These are phyloP conservation scores for Neosilurus mollespiculum DNA, from an alignment of 2,797 vertebrate genomes.

Conservation along the genomic window DNA sequence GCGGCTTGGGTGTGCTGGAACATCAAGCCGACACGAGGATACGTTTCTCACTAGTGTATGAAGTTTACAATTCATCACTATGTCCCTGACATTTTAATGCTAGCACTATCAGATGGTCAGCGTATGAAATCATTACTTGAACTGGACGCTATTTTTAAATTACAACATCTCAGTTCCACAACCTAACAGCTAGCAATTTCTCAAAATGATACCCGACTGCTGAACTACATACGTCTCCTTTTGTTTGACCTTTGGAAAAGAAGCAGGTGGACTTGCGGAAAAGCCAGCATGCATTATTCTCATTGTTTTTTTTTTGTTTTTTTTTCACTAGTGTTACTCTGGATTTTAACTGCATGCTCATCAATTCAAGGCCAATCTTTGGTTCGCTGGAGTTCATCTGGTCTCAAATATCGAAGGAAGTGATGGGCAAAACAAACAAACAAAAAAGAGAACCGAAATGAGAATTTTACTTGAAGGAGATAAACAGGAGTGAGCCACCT, in stretches of 20 bases:
- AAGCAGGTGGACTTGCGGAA: constrained; percentile 55
- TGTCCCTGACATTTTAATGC: constrained; percentile 91
- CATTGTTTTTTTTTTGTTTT: constrained; percentile 19
- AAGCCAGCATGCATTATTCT: constrained; percentile 47
- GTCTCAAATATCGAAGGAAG: constrained; percentile 62
- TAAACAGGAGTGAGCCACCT: constrained; percentile 60
- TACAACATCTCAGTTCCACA: constrained; percentile 59
- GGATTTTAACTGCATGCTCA: constrained; percentile 72
- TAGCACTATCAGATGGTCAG: constrained; percentile 75
- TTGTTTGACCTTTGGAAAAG: constrained; percentile 80
- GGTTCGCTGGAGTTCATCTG: constrained; percentile 83
- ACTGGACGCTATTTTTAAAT: constrained; percentile 61
- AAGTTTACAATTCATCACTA: constrained; percentile 82
- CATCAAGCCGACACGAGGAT: constrained; percentile 82
- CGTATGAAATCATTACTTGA: constrained; percentile 65
- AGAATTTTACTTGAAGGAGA: constrained; percentile 27
- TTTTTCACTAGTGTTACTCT: constrained; percentile 62
- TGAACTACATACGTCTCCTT: constrained; percentile 79
- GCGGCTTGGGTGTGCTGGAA: constrained; percentile 85
- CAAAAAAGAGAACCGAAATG: constrained; percentile 46
- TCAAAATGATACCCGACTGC: constrained; percentile 61
- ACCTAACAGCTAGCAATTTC: constrained; percentile 55
- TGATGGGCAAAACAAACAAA: constrained; percentile 46
- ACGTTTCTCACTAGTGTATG: constrained; percentile 86
- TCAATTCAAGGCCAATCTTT: constrained; percentile 95